Evolutionary conservation across 2,797 vertebrate species (phyloP), one percentile per base, ranked within the genome.

Genomic region (Botia kubotai): DNA sequence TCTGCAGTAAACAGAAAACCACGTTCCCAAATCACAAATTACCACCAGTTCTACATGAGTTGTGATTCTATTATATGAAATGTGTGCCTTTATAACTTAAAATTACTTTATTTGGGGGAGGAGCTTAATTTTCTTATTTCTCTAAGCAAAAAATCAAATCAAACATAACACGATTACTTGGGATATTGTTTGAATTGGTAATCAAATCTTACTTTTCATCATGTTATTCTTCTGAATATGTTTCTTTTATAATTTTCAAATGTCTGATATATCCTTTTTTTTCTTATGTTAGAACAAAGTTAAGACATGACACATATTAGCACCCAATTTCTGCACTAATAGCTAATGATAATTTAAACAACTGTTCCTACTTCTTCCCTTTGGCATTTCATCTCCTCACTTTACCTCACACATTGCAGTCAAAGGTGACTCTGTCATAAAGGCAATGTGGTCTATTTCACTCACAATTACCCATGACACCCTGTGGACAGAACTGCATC

Each of bases 381-480:
- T 26, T 46, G 23, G 48, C 0, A 2, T 12, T 65, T 43, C 26
- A 52, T 78, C 12, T 71, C 43, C 71, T 17, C 73, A 13, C 57
- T 23, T 21, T 70, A 46, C 36, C 48, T 72, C 55, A 33, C 63
- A 68, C 67, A 19, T 13, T n/a, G 52, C 26, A 39, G 60, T 67
- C 58, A 79, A 33, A 33, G 70, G 77, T 72, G 23, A 57, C 80
- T 83, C 82, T 58, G 70, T 76, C 74, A 85, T 69, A 77, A 84
- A 84, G 12, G 69, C 52, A 84, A 65, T 72, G 55, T 46, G 53
- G 75, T 80, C 82, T 72, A 80, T 88, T 85, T 87, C 79, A 84
- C 82, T 80, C 57, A 83, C 55, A 85, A 88, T 87, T 86, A 86
- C 75, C 74, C 80, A 86, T 60, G 81, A 70, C 57, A 50, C 80